Percentiles rank a stretch among this genome's conserved stretches.
Evolutionary conservation across 2,888 invertebrate species (phyloP).

Genomic region (Elgonia sp.): DNA sequence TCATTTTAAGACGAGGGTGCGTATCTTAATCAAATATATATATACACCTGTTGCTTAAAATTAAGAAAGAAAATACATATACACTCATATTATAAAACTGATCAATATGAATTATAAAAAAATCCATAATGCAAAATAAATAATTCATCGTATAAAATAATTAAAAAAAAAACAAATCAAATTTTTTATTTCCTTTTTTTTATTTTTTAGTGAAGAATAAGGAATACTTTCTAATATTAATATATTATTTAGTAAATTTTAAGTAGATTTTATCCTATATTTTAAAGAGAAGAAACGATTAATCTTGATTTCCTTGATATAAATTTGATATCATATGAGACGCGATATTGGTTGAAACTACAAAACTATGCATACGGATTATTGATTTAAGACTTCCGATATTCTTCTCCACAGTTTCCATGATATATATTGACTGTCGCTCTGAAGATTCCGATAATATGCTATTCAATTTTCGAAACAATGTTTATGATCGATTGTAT

Average conservation of each 20-base stretch:
- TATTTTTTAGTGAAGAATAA: background rate
- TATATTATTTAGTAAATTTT: background rate
- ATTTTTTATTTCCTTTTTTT: background rate
- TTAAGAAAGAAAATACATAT: background rate
- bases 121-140: background rate
- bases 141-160: background rate
- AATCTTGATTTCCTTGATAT: background rate
- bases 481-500: conserved; percentile 16
- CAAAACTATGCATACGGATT: conserved; percentile 35
- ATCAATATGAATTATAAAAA: background rate
- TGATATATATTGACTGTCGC: conserved; percentile 8
- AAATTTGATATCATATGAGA: conserved; percentile 14
- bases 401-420: conserved; percentile 34
- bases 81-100: background rate
- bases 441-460: conserved; percentile 36
- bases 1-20: conserved; percentile 15
- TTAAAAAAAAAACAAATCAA: no score
- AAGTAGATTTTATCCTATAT: background rate
- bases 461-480: conserved; percentile 21
- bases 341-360: conserved; percentile 43
- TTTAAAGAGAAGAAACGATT: no score
- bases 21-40: conserved; percentile 18
- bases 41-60: conserved; percentile 30
- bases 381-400: conserved; percentile 42
- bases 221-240: background rate